phyloP scores from a whole-genome alignment of 2,888 invertebrate species.

The Cloeon dipterum region DNA sequence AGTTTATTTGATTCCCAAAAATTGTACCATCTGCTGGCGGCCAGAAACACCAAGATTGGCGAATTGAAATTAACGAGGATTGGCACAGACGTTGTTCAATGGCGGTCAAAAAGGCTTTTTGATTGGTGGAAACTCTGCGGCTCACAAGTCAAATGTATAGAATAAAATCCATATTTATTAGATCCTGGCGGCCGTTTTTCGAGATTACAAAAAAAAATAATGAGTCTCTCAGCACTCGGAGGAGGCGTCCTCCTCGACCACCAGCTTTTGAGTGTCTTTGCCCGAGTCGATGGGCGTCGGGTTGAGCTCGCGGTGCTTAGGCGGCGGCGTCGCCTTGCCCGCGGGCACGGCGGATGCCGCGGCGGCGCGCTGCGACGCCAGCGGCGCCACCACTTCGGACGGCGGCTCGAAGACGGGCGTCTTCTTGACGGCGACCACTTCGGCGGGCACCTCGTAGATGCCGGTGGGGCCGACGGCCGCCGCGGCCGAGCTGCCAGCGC shows the following conservation, averaged over 20 bases:
- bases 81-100: no score
- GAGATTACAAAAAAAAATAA: not conserved
- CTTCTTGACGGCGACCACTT: slow-evolving; percentile 26
- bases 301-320: slow-evolving; percentile 57
- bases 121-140: no score
- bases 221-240: slow-evolving; percentile 26
- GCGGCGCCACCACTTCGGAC: slow-evolving; percentile 18
- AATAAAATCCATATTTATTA: no score
- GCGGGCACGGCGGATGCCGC: not conserved
- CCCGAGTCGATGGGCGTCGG: slow-evolving; percentile 65
- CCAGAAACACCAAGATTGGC: no score
- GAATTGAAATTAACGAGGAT: no score
- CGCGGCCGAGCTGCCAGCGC: slow-evolving; percentile 14
- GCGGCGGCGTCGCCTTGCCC: slow-evolving; percentile 48
- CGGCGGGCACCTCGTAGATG: slow-evolving; percentile 63
- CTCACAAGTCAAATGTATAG: no score
- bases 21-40: no score
- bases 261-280: slow-evolving; percentile 75
- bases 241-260: slow-evolving; percentile 52
- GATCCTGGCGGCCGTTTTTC: no score
- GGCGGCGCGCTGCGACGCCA: slow-evolving; percentile 45
- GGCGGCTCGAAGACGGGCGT: slow-evolving; percentile 23
- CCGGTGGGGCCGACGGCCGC: slow-evolving; percentile 25
- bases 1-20: no score
- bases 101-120: no score